These are phyloP conservation scores for Phoenicopterus ruber DNA, from an alignment of 2,113 vertebrate species.

Conservation along the genomic window DNA sequence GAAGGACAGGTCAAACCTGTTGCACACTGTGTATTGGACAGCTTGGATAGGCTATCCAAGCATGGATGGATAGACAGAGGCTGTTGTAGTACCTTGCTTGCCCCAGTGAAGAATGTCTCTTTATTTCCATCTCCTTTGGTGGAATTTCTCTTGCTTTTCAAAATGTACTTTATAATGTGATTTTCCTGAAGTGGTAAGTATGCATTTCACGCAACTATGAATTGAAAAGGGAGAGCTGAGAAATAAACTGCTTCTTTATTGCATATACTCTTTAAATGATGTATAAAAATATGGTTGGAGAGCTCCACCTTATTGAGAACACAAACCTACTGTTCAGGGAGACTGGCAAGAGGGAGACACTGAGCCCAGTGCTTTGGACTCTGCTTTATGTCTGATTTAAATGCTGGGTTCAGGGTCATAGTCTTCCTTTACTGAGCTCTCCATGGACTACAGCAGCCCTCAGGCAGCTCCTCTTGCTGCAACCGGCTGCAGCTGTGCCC, in stretches of 20 bases:
- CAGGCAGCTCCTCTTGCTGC: neutral
- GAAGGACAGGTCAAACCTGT: neutral
- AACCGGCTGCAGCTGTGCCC: neutral
- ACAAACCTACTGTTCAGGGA: neutral
- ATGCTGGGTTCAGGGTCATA: neutral
- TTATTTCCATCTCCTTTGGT: neutral
- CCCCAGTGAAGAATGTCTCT: neutral
- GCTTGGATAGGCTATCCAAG: neutral
- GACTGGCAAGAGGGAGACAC: neutral
- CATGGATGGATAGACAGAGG: neutral
- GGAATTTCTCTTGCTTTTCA: neutral
- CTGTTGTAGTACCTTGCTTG: neutral
- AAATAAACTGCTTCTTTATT: neutral
- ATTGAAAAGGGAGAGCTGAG: neutral
- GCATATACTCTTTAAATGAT: neutral
- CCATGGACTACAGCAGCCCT: neutral
- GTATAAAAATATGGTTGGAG: neutral
- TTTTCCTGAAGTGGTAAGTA: neutral
- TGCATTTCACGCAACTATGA: neutral
- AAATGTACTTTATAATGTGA: neutral
- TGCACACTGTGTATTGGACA: neutral
- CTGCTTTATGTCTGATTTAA: neutral
- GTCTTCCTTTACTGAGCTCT: neutral
- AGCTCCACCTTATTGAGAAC: neutral
- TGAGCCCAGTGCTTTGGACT: neutral